Base-by-base conservation (phyloP, 2,888 invertebrate species). In the Dryadula phaetusa region DNA sequence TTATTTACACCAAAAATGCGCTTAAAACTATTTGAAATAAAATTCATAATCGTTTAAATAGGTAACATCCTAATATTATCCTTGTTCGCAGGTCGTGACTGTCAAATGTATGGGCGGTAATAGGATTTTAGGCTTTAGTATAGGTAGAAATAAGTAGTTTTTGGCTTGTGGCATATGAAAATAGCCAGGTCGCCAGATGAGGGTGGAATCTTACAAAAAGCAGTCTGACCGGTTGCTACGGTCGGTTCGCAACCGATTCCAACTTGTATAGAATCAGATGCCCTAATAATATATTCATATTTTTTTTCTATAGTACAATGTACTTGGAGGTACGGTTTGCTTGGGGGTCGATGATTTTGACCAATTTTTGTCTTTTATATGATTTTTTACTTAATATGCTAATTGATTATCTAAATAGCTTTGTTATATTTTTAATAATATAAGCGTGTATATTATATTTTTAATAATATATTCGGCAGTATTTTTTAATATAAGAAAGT, bases 171-270 rank as follows among this genome's bases (percentile, higher is more conserved):
- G 3, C 46, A 42, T n/a, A 6, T 18, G 75, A 77, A 76, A 77
- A 78, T 74, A 79, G 82, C 74, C 80, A 81, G 85, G 83, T 84
- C 81, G 82, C 73, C 76, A 79, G 78, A 79, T 81, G 87, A 87
- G 91, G 91, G 90, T 88, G 86, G 88, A 85, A 85, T 87, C 83
- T 82, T 73, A 87, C 86, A 90, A 91, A 91, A 91, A 90, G 89
- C 77, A 32, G 89, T 84, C 77, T 52, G 79, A 92, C 92, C 90
- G 90, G 91, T 91, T 83, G 72, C 66, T 53, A 74, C 53, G 77
- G 73, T 75, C 72, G 75, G 78, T 76, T 76, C 76, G 78, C 79
- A 76, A 81, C 82, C 82, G 81, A 82, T 81, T 79, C 78, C 61
- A 58, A 77, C 82, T 81, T 80, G 83, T 76, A 76, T 81, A 79